Conservation (phyloP, 1,140 invertebrate genomes). For the Drosophila novamexicana region DNA sequence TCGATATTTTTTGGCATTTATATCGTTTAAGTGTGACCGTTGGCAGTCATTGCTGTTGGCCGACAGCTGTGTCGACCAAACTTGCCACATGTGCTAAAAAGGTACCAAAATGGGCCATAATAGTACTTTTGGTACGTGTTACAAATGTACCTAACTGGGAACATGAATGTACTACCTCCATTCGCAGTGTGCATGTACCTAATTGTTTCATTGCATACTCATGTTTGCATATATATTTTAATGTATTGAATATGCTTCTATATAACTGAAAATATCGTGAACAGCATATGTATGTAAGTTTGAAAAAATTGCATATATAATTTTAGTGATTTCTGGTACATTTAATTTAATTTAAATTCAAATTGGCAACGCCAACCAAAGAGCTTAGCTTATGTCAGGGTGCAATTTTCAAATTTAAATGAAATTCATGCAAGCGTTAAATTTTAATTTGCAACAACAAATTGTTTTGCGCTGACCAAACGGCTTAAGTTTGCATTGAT, state of each 20-base stretch:
- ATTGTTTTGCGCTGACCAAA: constrained; percentile 14
- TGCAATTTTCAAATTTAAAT: constrained; percentile 5
- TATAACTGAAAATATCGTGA: too few species aligned
- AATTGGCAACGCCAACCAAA: background rate
- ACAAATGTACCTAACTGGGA: too few species aligned
- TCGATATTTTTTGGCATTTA: constrained; percentile 13
- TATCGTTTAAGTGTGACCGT: constrained; percentile 16
- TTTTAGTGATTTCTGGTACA: background rate
- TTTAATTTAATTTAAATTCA: background rate
- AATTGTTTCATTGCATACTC: too few species aligned
- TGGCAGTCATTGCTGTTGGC: background rate
- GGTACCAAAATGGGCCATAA: too few species aligned
- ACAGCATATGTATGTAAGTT: too few species aligned
- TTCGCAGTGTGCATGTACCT: too few species aligned
- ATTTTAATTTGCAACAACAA: constrained; percentile 22
- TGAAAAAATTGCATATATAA: background rate
- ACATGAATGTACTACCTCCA: too few species aligned
- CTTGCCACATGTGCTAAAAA: background rate
- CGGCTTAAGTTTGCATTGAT: constrained; percentile 27
- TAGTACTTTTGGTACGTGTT: too few species aligned
- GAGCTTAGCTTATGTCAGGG: constrained; percentile 8
- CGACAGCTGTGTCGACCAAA: background rate
- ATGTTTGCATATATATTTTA: too few species aligned
- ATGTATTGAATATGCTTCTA: too few species aligned
- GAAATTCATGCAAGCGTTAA: background rate